phyloP scores from a whole-genome alignment of 1,140 invertebrate genomes.

The Cherax quadricarinatus region DNA sequence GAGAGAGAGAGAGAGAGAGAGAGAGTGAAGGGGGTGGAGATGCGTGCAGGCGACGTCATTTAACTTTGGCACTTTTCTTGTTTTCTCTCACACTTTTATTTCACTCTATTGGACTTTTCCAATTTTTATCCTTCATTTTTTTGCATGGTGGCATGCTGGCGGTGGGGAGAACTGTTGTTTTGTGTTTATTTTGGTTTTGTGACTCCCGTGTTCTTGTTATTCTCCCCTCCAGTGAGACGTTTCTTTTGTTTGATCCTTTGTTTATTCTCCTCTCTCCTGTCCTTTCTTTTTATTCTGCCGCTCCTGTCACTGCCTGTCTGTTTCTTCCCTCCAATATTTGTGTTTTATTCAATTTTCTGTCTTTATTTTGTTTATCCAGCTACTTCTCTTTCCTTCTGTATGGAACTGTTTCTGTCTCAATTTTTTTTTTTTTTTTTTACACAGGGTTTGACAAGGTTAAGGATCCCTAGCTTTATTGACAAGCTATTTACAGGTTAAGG shows the following conservation, averaged over 20 bases:
- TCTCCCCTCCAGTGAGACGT: not conserved
- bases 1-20: constrained; percentile 25
- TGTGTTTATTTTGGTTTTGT: not conserved
- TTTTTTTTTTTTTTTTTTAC: too few species aligned
- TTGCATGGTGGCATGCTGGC: not conserved
- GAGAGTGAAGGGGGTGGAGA: too few species aligned
- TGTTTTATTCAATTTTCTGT: too few species aligned
- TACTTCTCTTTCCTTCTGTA: too few species aligned
- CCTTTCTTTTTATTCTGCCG: too few species aligned
- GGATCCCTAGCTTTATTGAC: too few species aligned
- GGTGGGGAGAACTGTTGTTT: not conserved
- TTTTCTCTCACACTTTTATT: constrained; percentile 6
- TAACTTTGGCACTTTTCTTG: constrained; percentile 21
- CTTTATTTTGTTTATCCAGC: too few species aligned
- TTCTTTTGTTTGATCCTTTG: not conserved
- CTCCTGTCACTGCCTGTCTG: too few species aligned
- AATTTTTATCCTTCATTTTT: not conserved
- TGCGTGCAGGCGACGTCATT: constrained; percentile 6
- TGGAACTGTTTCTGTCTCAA: too few species aligned
- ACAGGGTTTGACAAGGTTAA: too few species aligned
- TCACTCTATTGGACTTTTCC: constrained; percentile 3
- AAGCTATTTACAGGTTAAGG: too few species aligned
- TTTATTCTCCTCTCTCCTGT: not conserved
- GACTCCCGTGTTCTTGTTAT: not conserved
- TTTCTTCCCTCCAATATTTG: too few species aligned